Conservation (phyloP, 1,140 invertebrate species). For the Trachymyrmex septentrionalis region DNA sequence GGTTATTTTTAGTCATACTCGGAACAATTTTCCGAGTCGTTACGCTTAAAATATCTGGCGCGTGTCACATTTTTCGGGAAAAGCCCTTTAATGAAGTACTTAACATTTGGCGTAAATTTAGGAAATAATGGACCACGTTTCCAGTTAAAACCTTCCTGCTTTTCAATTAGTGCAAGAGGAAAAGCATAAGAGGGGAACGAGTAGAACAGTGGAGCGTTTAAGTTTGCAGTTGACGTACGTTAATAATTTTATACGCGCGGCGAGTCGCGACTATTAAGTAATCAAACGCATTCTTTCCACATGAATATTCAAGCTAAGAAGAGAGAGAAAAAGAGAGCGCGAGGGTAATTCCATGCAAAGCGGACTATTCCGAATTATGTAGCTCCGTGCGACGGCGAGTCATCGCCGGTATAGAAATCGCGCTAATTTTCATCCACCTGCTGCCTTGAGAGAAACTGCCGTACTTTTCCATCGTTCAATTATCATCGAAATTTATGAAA, state of each 20-base stretch:
- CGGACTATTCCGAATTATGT: constrained; percentile 46
- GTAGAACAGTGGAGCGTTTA: constrained; percentile 35
- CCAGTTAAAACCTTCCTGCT: constrained; percentile 36
- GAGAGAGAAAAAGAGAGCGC: background rate
- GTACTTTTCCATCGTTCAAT: constrained; percentile 27
- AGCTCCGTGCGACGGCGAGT: constrained; percentile 47
- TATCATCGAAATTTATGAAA: constrained; percentile 45
- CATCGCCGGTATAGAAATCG: constrained; percentile 58
- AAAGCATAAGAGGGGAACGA: background rate
- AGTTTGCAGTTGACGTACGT: constrained; percentile 64
- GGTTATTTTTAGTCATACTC: background rate
- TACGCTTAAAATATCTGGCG: constrained; percentile 12
- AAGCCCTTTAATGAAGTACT: constrained; percentile 18
- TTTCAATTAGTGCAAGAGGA: constrained; percentile 31
- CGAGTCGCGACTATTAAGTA: constrained; percentile 59
- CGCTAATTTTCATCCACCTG: constrained; percentile 56
- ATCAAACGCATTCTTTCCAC: constrained; percentile 62
- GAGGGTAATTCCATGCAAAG: constrained; percentile 60
- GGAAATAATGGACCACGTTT: constrained; percentile 34
- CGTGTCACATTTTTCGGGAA: background rate
- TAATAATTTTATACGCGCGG: constrained; percentile 62
- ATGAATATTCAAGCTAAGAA: constrained; percentile 55
- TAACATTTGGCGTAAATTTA: constrained; percentile 48
- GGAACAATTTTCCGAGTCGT: background rate
- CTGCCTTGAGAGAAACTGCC: background rate